A percentile compares a stretch with the other conserved stretches of the same genome.
Evolutionary conservation across 2,113 vertebrate genomes (phyloP).

Genomic region (Proterorhinus semilunaris): DNA sequence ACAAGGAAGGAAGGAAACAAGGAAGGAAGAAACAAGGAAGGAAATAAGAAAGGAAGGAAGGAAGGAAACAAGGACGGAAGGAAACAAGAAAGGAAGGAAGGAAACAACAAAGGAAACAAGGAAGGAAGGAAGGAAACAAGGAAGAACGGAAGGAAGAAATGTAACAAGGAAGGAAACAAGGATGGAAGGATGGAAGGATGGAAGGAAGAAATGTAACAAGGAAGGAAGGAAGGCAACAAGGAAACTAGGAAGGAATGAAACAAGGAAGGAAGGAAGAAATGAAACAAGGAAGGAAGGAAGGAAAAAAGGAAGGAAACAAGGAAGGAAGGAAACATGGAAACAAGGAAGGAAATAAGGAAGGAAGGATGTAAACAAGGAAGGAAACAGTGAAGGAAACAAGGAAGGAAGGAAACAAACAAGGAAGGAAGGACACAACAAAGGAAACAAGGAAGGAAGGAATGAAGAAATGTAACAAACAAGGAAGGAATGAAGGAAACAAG

Average conservation of each 20-base stretch:
- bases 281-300: too few species aligned
- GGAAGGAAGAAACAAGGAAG: neutral
- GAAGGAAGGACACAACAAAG: neutral
- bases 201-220: neutral
- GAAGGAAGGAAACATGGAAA: neutral
- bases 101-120: too few species aligned
- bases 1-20: neutral
- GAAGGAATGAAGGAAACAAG: neutral
- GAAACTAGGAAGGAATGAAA: too few species aligned
- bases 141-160: too few species aligned
- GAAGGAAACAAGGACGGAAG: neutral
- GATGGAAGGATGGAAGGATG: neutral
- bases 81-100: too few species aligned
- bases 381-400: neutral
- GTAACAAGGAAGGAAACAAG: too few species aligned
- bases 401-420: neutral
- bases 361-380: too few species aligned
- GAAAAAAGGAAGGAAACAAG: neutral
- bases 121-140: neutral
- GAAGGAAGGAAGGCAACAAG: neutral
- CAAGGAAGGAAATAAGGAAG: too few species aligned
- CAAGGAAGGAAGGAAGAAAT: neutral
- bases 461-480: neutral
- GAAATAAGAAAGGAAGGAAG: neutral
- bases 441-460: neutral